Percentiles rank a stretch among this genome's conserved stretches.
Conservation (phyloP, 2,888 invertebrate genomes). For the Tridacna gigas region DNA sequence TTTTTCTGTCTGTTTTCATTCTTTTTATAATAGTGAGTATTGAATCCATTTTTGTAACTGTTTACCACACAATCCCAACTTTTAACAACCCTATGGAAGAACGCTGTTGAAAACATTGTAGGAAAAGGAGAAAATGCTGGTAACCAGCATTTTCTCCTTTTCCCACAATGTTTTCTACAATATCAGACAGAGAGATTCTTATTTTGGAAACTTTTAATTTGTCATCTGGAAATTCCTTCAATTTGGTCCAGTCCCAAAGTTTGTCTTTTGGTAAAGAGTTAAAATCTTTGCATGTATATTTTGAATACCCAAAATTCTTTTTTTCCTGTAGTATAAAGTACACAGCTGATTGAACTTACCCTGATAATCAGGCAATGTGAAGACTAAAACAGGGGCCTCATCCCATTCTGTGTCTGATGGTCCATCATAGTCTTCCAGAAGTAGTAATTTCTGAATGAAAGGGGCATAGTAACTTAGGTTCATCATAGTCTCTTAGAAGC, state of each 20-base stretch:
- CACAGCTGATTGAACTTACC: neutral
- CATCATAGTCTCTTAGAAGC: neutral
- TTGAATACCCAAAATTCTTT: no score
- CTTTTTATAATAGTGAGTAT: no score
- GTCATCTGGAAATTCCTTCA: neutral
- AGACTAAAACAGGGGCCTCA: slow-evolving; percentile 27
- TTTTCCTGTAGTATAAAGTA: no score
- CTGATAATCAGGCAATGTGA: slow-evolving; percentile 33
- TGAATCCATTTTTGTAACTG: no score
- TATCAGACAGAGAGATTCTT: neutral
- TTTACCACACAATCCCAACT: no score
- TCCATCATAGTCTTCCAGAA: slow-evolving; percentile 46
- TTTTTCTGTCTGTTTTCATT: no score
- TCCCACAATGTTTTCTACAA: neutral
- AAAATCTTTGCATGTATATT: no score
- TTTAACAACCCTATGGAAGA: no score
- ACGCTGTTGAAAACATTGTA: no score
- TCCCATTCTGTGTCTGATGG: slow-evolving; percentile 51
- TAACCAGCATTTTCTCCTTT: no score
- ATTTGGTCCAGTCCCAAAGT: neutral
- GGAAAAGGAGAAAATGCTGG: no score
- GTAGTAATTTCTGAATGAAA: slow-evolving; percentile 7
- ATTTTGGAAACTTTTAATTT: no score
- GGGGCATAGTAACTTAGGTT: neutral
- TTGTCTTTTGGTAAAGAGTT: neutral